Conservation (phyloP, 2,113 vertebrate genomes). For the Takifugu flavidus region DNA sequence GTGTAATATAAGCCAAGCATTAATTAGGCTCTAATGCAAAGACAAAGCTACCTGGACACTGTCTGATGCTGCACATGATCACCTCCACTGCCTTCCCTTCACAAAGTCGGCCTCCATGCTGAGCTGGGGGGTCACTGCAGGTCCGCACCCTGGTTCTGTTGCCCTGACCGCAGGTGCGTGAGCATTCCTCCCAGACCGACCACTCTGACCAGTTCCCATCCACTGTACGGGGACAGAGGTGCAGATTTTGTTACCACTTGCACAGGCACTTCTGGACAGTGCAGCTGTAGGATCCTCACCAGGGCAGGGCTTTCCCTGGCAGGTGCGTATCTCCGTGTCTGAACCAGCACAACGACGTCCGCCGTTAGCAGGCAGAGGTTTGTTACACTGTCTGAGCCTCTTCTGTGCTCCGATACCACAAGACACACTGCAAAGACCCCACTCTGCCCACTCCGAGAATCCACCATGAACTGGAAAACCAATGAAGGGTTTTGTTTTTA, state of each 20-base stretch:
- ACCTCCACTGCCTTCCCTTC: conserved; percentile 82
- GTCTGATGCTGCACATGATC: conserved; percentile 82
- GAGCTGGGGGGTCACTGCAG: conserved; percentile 82
- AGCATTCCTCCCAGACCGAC: conserved; percentile 92
- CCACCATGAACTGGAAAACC: conserved; percentile 84
- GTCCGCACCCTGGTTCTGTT: conserved; percentile 86
- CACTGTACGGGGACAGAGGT: conserved; percentile 69
- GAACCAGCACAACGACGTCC: conserved; percentile 80
- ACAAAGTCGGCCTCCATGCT: conserved; percentile 82
- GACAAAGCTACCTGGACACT: conserved; percentile 84
- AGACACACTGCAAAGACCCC: conserved; percentile 86
- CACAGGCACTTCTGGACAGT: too few relatives aligned
- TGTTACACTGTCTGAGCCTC: conserved; percentile 85
- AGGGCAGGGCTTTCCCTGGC: conserved; percentile 85
- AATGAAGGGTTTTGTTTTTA: background rate
- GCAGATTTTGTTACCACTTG: background rate
- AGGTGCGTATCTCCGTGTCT: conserved; percentile 75
- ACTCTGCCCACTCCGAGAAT: conserved; percentile 87
- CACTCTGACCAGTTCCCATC: conserved; percentile 92
- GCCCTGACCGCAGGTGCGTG: conserved; percentile 87
- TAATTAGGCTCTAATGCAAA: too few relatives aligned
- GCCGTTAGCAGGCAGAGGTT: conserved; percentile 86
- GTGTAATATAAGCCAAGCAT: too few relatives aligned
- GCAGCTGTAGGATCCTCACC: conserved; percentile 64
- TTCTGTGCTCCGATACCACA: conserved; percentile 86